These are phyloP conservation scores for Liasis olivaceus DNA, from an alignment of 2,797 vertebrate genomes.

Conservation along the genomic window DNA sequence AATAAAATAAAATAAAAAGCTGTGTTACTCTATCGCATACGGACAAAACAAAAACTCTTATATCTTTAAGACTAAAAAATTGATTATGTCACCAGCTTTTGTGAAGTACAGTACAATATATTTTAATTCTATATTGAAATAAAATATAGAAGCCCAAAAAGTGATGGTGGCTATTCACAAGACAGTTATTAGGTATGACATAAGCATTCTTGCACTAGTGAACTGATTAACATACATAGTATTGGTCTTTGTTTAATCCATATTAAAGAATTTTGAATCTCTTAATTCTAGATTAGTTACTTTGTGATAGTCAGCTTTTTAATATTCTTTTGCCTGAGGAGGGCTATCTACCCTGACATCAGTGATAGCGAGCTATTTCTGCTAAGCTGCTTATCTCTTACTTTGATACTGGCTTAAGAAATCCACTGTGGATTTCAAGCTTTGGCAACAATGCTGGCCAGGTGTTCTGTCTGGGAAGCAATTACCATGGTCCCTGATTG, in stretches of 20 bases:
- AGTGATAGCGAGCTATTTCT: neutral
- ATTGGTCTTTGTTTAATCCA: neutral
- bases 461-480: neutral
- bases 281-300: neutral
- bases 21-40: neutral
- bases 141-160: neutral
- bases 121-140: neutral
- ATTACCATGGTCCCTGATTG: neutral
- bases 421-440: neutral
- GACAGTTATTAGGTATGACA: neutral
- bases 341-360: neutral
- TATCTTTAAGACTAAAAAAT: neutral
- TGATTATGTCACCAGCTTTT: neutral
- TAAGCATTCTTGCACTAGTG: neutral
- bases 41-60: neutral
- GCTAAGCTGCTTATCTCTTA: neutral
- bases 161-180: neutral
- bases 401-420: neutral
- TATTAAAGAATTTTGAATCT: neutral
- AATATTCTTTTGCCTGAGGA: neutral
- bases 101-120: neutral
- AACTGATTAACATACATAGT: neutral
- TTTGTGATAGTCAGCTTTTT: neutral
- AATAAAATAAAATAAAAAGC: neutral
- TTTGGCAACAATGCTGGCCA: neutral